Base-by-base conservation (phyloP, 2,888 invertebrate genomes). In the Tinea trinotella region DNA sequence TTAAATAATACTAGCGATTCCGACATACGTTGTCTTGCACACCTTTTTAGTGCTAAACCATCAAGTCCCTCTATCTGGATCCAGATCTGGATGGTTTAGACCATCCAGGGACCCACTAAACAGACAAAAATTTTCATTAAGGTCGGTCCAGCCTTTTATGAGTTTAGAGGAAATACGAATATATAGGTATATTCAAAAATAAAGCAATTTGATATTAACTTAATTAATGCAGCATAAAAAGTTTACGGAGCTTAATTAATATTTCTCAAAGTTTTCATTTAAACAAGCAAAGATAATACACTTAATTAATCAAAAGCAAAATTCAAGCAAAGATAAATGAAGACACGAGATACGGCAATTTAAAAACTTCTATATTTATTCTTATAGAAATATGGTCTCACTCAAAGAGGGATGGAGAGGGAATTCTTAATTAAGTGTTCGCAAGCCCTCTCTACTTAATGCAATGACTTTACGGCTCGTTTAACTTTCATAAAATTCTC, bases 371-470 rank as follows among this genome's bases (percentile, higher is more conserved):
- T 46, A 46, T 46, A 46, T 46, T 19, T 46, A 17, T 46, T 46
- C 19, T 18, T 46, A 46, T 46, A 46, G 46, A 46, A 46, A 46
- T 46, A 46, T 59, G 46, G 46, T 30, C n/a, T n/a, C 2, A 30
- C 12, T 15, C 13, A 13, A 15, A n/a, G 57, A 69, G 65, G 64
- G 65, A 68, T 67, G 61, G 62, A 62, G 75, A 75, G 72, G 76
- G 81, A 76, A 78, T 76, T 73, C 77, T 82, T 84, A 84, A 85
- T 85, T 84, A 85, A 84, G 84, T 83, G 83, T 79, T 73, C 74
- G 77, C 70, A 71, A 75, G 78, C 79, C 76, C 80, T 76, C 75
- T 76, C 70, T 68, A 69, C 78, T 80, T 84, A 83, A 84, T 82
- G 82, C 83, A 76, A 84, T 76, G 83, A 76, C 74, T 77, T 81